Evolutionary conservation across 2,888 invertebrate species (phyloP).

Genomic region (Ophion obscuratus): DNA sequence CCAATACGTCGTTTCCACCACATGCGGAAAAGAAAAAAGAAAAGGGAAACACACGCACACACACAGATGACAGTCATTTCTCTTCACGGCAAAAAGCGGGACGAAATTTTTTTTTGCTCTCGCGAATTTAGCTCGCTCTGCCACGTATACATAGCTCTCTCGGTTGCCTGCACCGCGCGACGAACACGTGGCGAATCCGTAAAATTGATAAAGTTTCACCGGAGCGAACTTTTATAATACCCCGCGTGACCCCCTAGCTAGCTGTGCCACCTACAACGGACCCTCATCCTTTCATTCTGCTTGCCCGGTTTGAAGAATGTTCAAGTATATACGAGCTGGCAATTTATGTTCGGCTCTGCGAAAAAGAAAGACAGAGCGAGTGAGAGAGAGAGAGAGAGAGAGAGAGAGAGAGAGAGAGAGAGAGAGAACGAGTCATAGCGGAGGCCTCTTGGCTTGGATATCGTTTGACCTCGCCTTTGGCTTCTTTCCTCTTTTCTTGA

Average conservation of each 20-base stretch:
- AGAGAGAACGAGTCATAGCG: neutral
- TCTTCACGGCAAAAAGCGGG: constrained; percentile 20
- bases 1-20: neutral
- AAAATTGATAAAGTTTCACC: constrained; percentile 83
- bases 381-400: constrained; percentile 13
- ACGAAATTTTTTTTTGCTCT: constrained; percentile 23
- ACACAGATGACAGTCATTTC: constrained; percentile 24
- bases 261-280: constrained; percentile 54
- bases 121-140: constrained; percentile 41
- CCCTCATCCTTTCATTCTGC: constrained; percentile 35
- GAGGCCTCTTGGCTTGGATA: constrained; percentile 35
- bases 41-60: neutral
- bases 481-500: constrained; percentile 38
- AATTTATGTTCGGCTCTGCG: constrained; percentile 78
- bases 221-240: constrained; percentile 82
- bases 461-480: constrained; percentile 46
- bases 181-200: constrained; percentile 80
- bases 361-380: constrained; percentile 12
- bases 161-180: constrained; percentile 51
- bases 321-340: constrained; percentile 79
- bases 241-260: constrained; percentile 61
- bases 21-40: neutral
- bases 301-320: constrained; percentile 76
- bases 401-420: constrained; percentile 13
- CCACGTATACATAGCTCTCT: constrained; percentile 22